Conservation (phyloP, 2,797 vertebrate species). For the Staurois parvus region DNA sequence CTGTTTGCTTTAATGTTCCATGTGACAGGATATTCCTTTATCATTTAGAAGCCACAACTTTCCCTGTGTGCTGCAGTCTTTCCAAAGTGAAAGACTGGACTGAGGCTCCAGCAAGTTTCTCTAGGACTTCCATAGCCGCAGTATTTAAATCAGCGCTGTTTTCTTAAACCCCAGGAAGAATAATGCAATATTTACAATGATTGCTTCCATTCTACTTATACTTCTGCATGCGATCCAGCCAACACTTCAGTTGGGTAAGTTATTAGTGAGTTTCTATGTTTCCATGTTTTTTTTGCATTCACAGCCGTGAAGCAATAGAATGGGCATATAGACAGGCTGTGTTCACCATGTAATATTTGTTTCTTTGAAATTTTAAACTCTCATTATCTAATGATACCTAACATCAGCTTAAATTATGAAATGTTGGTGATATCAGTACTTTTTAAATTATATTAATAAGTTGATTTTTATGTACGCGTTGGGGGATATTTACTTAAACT, state of each 20-base stretch:
- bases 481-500: no score
- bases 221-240: slow-evolving; percentile 68
- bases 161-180: slow-evolving; percentile 46
- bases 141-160: neutral
- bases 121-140: slow-evolving; percentile 4
- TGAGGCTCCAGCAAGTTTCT: slow-evolving; percentile 59
- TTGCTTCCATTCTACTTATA: slow-evolving; percentile 65
- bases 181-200: slow-evolving; percentile 68
- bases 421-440: no score
- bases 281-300: neutral
- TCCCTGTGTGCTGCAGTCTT: slow-evolving; percentile 72
- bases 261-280: neutral
- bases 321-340: no score
- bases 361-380: no score
- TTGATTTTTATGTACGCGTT: no score
- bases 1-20: slow-evolving; percentile 81
- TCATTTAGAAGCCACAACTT: slow-evolving; percentile 74
- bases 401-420: no score
- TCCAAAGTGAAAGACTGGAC: slow-evolving; percentile 56
- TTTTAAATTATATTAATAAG: no score
- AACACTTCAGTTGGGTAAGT: slow-evolving; percentile 73
- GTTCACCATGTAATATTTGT: no score
- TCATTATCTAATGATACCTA: no score
- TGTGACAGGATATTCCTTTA: slow-evolving; percentile 92
- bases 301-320: neutral